These are phyloP conservation scores for Macquaria australasica DNA, from an alignment of 2,113 vertebrate species.

Conservation along the genomic window DNA sequence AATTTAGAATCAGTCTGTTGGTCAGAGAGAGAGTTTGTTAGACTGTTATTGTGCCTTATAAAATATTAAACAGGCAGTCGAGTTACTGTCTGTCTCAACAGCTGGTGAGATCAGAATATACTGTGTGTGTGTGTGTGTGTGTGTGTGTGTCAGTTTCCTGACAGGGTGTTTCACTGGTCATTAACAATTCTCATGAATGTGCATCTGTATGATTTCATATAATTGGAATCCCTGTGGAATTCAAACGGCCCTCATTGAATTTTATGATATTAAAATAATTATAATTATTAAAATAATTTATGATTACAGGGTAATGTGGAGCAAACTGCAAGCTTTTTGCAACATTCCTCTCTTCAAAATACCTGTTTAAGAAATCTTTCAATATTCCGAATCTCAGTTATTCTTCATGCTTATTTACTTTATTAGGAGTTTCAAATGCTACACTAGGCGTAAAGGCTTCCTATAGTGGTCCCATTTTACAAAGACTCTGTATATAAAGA, in stretches of 20 bases:
- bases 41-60: constrained; percentile 37
- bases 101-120: constrained; percentile 47
- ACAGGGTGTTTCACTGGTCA: neutral
- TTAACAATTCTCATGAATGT: constrained; percentile 64
- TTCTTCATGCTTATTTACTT: neutral
- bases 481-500: neutral
- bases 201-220: constrained; percentile 54
- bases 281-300: no score
- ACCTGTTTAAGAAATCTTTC: no score
- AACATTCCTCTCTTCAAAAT: neutral
- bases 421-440: neutral
- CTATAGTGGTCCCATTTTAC: neutral
- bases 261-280: neutral
- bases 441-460: neutral
- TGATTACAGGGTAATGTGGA: neutral
- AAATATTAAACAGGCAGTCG: constrained; percentile 49
- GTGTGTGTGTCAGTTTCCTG: neutral
- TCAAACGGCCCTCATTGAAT: constrained; percentile 45
- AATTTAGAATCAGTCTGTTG: constrained; percentile 4
- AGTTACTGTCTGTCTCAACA: constrained; percentile 35
- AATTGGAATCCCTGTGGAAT: constrained; percentile 7
- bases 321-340: neutral
- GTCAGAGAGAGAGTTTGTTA: constrained; percentile 5
- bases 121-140: neutral
- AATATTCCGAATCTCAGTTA: neutral